Conservation (phyloP, 2,888 invertebrate genomes). For the Pherbina coryleti region DNA sequence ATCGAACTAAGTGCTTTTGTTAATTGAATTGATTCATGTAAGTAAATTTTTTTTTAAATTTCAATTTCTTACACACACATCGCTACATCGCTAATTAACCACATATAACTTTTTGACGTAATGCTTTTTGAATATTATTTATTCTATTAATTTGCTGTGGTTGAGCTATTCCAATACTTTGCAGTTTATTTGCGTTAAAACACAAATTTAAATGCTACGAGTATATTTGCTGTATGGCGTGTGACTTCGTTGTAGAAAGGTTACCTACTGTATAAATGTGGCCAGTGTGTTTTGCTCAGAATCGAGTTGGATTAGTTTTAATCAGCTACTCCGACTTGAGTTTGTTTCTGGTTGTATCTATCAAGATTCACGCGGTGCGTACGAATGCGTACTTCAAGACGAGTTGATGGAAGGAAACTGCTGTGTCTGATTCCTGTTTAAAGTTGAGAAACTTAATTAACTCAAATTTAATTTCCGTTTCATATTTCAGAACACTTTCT, state of each 20-base stretch:
- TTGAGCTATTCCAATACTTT: not conserved
- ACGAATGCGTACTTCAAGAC: not conserved
- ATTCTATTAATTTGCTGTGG: conserved; percentile 4
- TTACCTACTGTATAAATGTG: too few species aligned
- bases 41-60: not conserved
- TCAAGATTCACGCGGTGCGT: not conserved
- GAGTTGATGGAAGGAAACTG: not conserved
- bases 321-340: not conserved
- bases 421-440: not conserved
- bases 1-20: too few species aligned
- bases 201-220: conserved; percentile 3
- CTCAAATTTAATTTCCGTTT: conserved; percentile 34
- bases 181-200: conserved; percentile 10
- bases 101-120: not conserved
- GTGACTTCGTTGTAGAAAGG: too few species aligned
- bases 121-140: conserved; percentile 25
- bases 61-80: not conserved
- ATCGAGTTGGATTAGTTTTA: not conserved
- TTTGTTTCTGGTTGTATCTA: not conserved
- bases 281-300: not conserved
- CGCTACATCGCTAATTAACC: not conserved
- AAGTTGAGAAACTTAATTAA: conserved; percentile 34
- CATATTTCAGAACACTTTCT: conserved; percentile 2
- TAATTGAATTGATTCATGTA: too few species aligned
- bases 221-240: not conserved